phyloP scores from a whole-genome alignment of 2,888 invertebrate genomes.

The Chironomus tentans region DNA sequence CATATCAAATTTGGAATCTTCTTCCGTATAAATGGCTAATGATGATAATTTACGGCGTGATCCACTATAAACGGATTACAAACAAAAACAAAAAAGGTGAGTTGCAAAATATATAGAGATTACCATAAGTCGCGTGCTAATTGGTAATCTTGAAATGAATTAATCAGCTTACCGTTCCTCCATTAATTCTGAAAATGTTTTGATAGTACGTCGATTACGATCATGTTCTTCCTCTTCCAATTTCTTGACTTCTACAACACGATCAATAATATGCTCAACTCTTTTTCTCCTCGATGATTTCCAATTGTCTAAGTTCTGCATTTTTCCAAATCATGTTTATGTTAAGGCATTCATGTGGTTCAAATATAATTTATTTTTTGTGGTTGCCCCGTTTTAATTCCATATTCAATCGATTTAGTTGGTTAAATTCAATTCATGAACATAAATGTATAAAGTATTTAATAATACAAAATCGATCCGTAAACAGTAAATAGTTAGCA shows the following conservation, averaged over 20 bases:
- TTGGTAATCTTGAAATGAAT: neutral
- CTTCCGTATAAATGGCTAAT: conserved; percentile 62
- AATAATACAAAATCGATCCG: neutral
- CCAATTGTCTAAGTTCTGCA: conserved; percentile 86
- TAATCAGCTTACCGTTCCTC: conserved; percentile 60
- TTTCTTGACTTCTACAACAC: conserved; percentile 81
- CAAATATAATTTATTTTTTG: neutral
- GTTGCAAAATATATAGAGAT: neutral
- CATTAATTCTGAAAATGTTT: conserved; percentile 92
- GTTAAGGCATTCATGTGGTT: neutral
- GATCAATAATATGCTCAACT: conserved; percentile 81
- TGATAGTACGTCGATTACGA: conserved; percentile 66
- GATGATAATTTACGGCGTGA: conserved; percentile 50
- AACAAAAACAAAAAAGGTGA: neutral
- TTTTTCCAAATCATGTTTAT: neutral
- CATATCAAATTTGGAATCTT: conserved; percentile 63
- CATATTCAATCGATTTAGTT: neutral
- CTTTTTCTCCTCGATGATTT: conserved; percentile 87
- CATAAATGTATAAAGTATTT: neutral
- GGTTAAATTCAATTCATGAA: neutral
- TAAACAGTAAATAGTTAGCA: neutral
- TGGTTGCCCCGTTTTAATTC: neutral
- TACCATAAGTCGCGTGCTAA: neutral
- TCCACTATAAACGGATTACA: conserved; percentile 35
- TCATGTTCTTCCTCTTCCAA: conserved; percentile 69